Conservation (phyloP, 1,140 invertebrate species). For the Microplitis demolitor region DNA sequence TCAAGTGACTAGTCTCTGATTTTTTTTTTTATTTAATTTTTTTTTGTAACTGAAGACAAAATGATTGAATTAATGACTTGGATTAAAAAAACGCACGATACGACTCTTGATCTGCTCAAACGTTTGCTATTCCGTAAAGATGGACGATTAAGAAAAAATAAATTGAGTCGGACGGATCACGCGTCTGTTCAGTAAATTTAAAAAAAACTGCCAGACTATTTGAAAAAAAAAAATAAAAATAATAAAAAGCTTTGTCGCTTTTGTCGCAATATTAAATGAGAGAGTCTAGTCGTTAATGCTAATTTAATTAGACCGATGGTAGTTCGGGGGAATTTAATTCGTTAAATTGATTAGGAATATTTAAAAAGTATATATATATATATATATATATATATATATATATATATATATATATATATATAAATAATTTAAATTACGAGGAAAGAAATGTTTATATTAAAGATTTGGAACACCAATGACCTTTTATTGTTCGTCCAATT, state of each 20-base stretch:
- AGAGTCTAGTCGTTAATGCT: background rate
- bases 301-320: too few species aligned
- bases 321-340: background rate
- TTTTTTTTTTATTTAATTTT: too few species aligned
- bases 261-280: background rate
- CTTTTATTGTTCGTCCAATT: constrained; percentile 6
- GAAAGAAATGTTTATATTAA: background rate
- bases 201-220: background rate
- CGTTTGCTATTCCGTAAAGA: too few species aligned
- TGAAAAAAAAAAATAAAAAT: background rate
- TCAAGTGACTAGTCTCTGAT: too few species aligned
- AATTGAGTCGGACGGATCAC: background rate
- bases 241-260: background rate
- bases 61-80: too few species aligned
- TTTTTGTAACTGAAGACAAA: too few species aligned
- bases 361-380: too few species aligned
- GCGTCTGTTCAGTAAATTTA: background rate
- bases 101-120: too few species aligned
- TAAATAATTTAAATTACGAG: background rate
- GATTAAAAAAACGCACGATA: too few species aligned
- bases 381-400: too few species aligned
- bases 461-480: background rate
- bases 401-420: too few species aligned
- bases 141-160: too few species aligned
- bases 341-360: background rate